Conservation (phyloP, 2,113 vertebrate species). For the Rhea americana region DNA sequence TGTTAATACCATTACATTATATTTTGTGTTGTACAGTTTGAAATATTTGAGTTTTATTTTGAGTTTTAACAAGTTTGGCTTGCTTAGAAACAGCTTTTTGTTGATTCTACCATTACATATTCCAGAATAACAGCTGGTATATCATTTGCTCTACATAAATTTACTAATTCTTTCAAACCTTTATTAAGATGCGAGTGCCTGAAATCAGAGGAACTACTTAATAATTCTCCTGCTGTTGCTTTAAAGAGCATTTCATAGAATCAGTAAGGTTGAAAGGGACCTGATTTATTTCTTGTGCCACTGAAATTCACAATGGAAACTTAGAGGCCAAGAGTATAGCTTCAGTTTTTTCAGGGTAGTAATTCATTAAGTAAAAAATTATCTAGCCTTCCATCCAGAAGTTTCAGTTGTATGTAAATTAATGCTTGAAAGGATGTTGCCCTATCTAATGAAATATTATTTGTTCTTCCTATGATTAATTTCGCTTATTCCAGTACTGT, state of each 20-base stretch:
- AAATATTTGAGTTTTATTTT: neutral
- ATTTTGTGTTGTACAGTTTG: neutral
- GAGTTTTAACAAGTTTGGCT: neutral
- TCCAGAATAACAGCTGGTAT: neutral
- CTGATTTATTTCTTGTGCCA: neutral
- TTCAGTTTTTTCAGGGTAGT: neutral
- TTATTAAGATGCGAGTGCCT: neutral
- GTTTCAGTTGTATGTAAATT: neutral
- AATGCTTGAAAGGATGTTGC: neutral
- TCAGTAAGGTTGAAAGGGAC: too few relatives aligned
- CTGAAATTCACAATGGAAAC: neutral
- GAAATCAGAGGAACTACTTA: neutral
- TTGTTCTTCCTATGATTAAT: neutral
- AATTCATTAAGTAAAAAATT: neutral
- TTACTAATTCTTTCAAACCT: neutral
- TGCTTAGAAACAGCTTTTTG: neutral
- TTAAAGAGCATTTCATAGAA: neutral
- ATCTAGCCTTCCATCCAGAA: neutral
- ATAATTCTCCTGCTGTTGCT: neutral
- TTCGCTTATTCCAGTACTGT: neutral
- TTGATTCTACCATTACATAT: neutral
- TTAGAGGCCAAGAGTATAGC: neutral
- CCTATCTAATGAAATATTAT: neutral
- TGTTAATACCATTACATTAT: neutral
- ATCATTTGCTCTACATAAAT: neutral